Evolutionary conservation across 2,888 invertebrate species (phyloP).

Genomic region (Heliconius aoede): DNA sequence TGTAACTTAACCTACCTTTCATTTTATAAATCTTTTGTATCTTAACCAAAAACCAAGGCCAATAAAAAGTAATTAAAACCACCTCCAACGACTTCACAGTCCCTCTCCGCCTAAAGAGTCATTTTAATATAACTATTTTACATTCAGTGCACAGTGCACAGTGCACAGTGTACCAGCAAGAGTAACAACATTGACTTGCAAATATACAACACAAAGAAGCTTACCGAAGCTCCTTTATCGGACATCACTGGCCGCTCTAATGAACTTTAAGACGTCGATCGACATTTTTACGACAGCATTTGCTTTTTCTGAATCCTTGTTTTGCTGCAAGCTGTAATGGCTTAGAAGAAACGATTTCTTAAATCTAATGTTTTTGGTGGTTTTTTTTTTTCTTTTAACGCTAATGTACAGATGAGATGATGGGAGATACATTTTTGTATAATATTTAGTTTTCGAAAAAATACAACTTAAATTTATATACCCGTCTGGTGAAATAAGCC

Average conservation of each 20-base stretch:
- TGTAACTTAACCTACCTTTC: background rate
- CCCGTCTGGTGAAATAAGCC: too few species aligned
- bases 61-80: background rate
- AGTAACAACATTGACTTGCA: slow-evolving; percentile 45
- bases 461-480: too few species aligned
- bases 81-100: background rate
- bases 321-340: slow-evolving; percentile 44
- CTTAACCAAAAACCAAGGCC: background rate
- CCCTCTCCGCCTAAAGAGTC: background rate
- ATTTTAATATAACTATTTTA: background rate
- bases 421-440: background rate
- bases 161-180: slow-evolving; percentile 29
- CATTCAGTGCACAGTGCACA: slow-evolving; percentile 30
- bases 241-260: slow-evolving; percentile 55
- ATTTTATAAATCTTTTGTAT: background rate
- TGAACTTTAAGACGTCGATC: slow-evolving; percentile 62
- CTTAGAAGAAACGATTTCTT: slow-evolving; percentile 23
- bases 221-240: slow-evolving; percentile 48
- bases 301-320: slow-evolving; percentile 49
- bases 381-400: background rate
- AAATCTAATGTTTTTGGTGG: slow-evolving; percentile 15
- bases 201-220: slow-evolving; percentile 47
- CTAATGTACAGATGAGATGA: slow-evolving; percentile 1
- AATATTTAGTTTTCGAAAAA: background rate
- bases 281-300: slow-evolving; percentile 61